phyloP scores from a whole-genome alignment of 2,113 vertebrate species.

The Prionailurus viverrinus region DNA sequence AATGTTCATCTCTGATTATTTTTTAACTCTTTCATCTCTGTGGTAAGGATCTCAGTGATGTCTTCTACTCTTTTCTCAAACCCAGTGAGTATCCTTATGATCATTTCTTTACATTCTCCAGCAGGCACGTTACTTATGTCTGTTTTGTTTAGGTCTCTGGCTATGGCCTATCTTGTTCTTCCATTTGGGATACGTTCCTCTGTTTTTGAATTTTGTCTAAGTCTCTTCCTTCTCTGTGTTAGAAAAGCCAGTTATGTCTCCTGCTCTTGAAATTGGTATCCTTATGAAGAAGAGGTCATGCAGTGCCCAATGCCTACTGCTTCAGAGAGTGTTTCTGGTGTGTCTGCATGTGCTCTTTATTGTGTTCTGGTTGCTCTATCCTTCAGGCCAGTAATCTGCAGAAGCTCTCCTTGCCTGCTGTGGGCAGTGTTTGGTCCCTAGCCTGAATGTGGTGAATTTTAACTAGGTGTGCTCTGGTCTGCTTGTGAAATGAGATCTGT shows the following conservation, averaged over 20 bases:
- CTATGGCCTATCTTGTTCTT: too few species aligned
- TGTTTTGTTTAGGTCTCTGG: not conserved
- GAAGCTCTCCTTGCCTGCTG: not conserved
- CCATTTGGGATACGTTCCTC: too few species aligned
- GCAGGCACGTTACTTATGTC: not conserved
- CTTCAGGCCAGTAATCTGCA: not conserved
- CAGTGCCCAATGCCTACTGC: not conserved
- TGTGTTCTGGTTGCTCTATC: not conserved
- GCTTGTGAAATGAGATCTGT: not conserved
- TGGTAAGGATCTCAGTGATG: not conserved
- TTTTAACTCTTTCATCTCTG: not conserved
- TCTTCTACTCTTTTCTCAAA: not conserved
- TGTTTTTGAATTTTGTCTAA: too few species aligned
- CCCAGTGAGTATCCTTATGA: not conserved
- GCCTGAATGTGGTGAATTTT: not conserved
- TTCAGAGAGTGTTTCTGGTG: not conserved
- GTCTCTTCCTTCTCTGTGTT: too few species aligned
- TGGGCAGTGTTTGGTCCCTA: not conserved
- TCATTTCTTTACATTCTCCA: not conserved
- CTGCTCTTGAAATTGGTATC: not conserved
- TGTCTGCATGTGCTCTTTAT: not conserved
- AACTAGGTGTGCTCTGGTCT: not conserved
- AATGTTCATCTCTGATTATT: not conserved
- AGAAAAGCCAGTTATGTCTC: too few species aligned
- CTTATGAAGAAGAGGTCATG: not conserved